These are phyloP conservation scores for Puma concolor DNA, from an alignment of 2,113 vertebrate genomes.

Conservation along the genomic window DNA sequence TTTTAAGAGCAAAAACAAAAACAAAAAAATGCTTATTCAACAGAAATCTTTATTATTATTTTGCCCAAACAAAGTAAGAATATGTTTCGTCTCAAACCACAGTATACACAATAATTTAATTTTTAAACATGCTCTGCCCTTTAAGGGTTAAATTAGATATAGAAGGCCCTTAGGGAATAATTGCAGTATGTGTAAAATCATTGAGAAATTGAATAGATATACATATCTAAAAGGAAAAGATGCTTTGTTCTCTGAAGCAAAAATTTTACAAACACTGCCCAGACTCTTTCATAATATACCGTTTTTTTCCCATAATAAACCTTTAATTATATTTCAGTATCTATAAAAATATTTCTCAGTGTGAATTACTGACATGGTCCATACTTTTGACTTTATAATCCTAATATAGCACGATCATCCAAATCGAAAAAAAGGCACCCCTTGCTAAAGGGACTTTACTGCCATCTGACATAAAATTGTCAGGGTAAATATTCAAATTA, in stretches of 20 bases:
- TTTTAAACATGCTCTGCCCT: neutral
- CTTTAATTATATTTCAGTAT: neutral
- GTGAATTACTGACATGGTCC: neutral
- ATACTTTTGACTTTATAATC: neutral
- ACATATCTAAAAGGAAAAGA: neutral
- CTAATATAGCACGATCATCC: neutral
- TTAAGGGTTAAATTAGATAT: neutral
- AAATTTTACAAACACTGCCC: neutral
- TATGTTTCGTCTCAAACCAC: neutral
- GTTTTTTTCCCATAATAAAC: neutral
- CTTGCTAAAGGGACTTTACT: neutral
- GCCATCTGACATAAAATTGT: neutral
- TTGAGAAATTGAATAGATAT: neutral
- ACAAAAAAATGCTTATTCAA: neutral
- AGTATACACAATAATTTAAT: neutral
- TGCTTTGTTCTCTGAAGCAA: neutral
- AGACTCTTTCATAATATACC: neutral
- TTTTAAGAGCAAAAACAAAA: neutral
- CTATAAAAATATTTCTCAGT: neutral
- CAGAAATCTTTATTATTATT: neutral
- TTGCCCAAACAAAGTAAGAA: neutral
- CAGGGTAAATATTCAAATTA: neutral
- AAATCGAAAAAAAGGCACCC: neutral
- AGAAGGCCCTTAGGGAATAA: neutral
- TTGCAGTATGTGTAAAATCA: neutral